A percentile compares a stretch with the other conserved stretches of the same genome.
phyloP scores from a whole-genome alignment of 2,797 vertebrate species.

The Microtus agrestis region DNA sequence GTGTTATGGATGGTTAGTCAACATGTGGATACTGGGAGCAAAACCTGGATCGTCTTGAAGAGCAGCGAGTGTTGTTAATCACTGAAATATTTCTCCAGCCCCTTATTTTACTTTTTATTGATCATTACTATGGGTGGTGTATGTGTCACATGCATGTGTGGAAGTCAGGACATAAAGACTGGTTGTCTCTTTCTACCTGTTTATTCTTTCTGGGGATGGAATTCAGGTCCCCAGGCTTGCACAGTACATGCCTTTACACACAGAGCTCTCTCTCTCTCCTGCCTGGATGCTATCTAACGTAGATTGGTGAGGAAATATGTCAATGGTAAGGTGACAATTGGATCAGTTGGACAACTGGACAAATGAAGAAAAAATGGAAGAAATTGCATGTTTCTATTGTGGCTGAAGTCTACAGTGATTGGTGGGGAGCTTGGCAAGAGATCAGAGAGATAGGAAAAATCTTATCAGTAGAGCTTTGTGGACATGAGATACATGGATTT shows the following conservation, averaged over 20 bases:
- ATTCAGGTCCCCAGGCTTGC: background rate
- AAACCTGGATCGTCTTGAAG: background rate
- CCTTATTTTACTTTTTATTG: background rate
- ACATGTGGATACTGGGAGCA: background rate
- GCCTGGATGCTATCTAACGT: slow-evolving; percentile 23
- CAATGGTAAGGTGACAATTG: slow-evolving; percentile 32
- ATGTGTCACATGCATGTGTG: background rate
- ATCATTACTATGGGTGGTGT: background rate
- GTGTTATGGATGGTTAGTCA: background rate
- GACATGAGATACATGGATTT: background rate
- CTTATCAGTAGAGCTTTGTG: background rate
- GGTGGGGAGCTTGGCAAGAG: background rate
- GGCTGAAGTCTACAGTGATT: background rate
- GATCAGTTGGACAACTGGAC: background rate
- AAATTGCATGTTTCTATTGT: background rate
- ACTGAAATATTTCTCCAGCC: background rate
- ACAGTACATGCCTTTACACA: background rate
- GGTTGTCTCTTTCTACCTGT: background rate
- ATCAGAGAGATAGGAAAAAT: background rate
- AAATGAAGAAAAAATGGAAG: background rate
- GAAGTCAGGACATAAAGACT: background rate
- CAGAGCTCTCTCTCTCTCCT: background rate
- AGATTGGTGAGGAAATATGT: slow-evolving; percentile 15
- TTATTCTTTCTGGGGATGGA: background rate
- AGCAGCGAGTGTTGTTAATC: background rate